Conservation (phyloP, 2,113 vertebrate genomes). For the Brachypteracias leptosomus region DNA sequence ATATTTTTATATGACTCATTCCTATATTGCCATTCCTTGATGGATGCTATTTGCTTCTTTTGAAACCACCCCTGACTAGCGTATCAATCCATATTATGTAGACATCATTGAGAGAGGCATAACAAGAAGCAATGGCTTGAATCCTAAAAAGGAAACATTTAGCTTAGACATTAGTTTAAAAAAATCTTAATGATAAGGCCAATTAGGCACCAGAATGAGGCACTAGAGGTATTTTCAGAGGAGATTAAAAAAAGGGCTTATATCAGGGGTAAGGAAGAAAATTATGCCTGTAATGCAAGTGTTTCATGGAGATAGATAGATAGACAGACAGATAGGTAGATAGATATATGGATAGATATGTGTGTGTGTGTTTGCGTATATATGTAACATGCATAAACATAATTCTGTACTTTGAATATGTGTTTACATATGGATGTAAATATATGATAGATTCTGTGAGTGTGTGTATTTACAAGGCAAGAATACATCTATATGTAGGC, state of each 20-base stretch:
- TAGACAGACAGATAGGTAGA: background rate
- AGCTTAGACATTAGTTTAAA: slow-evolving; percentile 53
- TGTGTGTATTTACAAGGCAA: background rate
- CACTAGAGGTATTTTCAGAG: slow-evolving; percentile 33
- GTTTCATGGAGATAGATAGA: background rate
- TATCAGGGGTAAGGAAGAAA: background rate
- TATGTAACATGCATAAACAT: background rate
- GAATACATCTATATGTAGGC: background rate
- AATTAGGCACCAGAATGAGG: slow-evolving; percentile 49
- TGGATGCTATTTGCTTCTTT: slow-evolving; percentile 35
- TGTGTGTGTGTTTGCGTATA: background rate
- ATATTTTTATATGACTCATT: slow-evolving; percentile 18
- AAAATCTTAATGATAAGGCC: slow-evolving; percentile 46
- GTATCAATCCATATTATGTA: slow-evolving; percentile 57
- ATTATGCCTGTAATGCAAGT: background rate
- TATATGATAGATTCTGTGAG: background rate
- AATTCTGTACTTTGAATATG: background rate
- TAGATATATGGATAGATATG: background rate
- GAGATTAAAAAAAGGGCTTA: slow-evolving; percentile 8
- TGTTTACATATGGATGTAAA: background rate
- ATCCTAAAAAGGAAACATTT: slow-evolving; percentile 61
- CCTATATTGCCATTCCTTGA: background rate
- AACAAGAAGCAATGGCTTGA: slow-evolving; percentile 53
- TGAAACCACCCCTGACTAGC: slow-evolving; percentile 21
- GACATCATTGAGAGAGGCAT: slow-evolving; percentile 40